Evolutionary conservation across 2,113 vertebrate species (phyloP).

Genomic region (Acrocephalus arundinaceus): DNA sequence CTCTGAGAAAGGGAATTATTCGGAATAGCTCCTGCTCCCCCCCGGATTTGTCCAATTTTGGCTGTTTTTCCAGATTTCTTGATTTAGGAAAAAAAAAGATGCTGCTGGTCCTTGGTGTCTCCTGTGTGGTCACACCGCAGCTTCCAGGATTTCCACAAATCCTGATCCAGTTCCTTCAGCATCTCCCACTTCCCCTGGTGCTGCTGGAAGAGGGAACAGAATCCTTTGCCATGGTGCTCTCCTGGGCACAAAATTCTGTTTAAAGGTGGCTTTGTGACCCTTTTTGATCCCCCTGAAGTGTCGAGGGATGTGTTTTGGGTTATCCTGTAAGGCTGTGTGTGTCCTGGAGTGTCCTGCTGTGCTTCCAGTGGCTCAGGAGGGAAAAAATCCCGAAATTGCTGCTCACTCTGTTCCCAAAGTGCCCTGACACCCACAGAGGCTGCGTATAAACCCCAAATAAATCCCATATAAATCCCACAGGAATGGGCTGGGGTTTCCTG

Average conservation of each 20-base stretch:
- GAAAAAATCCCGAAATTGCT: background rate
- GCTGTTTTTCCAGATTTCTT: background rate
- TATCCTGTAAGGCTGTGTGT: fast-evolving
- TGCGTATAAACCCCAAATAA: background rate
- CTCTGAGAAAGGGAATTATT: background rate
- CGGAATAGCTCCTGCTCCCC: background rate
- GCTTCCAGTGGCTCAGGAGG: background rate
- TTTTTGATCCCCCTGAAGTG: background rate
- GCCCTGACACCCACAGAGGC: fast-evolving
- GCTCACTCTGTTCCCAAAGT: background rate
- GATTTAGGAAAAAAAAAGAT: background rate
- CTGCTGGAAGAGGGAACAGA: background rate
- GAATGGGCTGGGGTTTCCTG: background rate
- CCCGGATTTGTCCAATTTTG: fast-evolving
- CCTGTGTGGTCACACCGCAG: background rate
- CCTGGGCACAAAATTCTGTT: background rate
- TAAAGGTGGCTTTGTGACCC: fast-evolving
- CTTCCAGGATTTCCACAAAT: background rate
- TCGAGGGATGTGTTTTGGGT: too few relatives aligned
- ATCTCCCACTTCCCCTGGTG: fast-evolving
- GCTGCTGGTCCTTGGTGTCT: background rate
- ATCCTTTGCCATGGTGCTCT: fast-evolving
- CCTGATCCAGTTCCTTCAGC: background rate
- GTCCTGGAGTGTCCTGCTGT: background rate
- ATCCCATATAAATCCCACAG: background rate